phyloP scores from a whole-genome alignment of 2,797 vertebrate genomes.

The Coendou prehensilis region DNA sequence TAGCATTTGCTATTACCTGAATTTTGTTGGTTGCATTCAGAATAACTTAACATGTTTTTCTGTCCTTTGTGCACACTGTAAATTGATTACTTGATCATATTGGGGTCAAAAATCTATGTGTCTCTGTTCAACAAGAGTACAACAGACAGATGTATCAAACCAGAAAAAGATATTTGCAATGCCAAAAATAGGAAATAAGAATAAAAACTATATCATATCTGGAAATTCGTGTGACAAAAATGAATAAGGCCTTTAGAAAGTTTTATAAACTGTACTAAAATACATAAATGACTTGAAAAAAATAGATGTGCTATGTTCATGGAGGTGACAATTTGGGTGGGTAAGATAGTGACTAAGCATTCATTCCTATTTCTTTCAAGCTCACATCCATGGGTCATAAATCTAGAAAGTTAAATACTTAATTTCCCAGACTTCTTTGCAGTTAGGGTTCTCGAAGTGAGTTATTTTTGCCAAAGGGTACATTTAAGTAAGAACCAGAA shows the following conservation, averaged over 20 bases:
- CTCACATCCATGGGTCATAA: not conserved
- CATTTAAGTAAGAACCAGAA: constrained; percentile 3
- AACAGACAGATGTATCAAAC: not conserved
- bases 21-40: constrained; percentile 31
- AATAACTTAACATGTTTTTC: constrained; percentile 25
- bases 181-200: not conserved
- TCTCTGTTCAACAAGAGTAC: constrained; percentile 4
- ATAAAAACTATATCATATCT: not conserved
- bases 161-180: not conserved
- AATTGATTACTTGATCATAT: not conserved
- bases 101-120: not conserved
- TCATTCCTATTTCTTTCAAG: constrained; percentile 14
- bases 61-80: constrained; percentile 10
- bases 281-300: not conserved
- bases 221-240: constrained; percentile 1
- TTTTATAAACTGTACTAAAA: not conserved
- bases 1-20: not conserved
- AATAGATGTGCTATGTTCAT: not conserved
- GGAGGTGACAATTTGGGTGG: not conserved
- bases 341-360: not conserved
- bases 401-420: constrained; percentile 17
- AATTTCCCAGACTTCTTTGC: not conserved
- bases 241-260: not conserved
- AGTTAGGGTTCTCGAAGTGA: constrained; percentile 8
- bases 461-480: not conserved